These are phyloP conservation scores for Drosophila takahashii DNA, from an alignment of 1,140 invertebrate species.

Conservation along the genomic window DNA sequence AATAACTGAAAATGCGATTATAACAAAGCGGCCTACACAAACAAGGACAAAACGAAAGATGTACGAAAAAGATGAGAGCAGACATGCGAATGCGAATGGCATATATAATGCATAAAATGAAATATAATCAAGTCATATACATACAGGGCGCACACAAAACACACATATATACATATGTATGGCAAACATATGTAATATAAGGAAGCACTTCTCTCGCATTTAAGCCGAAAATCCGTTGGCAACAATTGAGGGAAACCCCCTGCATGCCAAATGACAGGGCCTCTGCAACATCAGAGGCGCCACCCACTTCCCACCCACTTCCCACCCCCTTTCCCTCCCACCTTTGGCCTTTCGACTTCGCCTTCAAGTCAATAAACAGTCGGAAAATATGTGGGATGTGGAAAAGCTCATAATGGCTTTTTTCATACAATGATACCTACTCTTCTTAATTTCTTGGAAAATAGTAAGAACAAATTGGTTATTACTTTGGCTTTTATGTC, in stretches of 20 bases:
- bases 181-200: background rate
- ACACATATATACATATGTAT: conserved; percentile 7
- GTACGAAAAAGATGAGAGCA: conserved; percentile 10
- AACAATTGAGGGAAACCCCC: conserved; percentile 38
- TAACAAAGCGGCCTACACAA: conserved; percentile 33
- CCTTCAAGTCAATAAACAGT: conserved; percentile 44
- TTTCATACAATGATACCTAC: no score
- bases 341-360: conserved; percentile 17
- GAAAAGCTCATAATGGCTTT: conserved; percentile 1
- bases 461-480: background rate
- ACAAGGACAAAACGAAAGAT: conserved; percentile 11
- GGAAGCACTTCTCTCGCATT: conserved; percentile 4
- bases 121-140: conserved; percentile 73
- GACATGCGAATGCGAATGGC: conserved; percentile 19
- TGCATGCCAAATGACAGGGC: conserved; percentile 42
- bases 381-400: background rate
- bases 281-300: background rate
- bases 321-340: background rate
- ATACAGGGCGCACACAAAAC: conserved; percentile 20
- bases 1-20: conserved; percentile 53
- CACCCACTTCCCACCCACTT: background rate
- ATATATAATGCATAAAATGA: conserved; percentile 64
- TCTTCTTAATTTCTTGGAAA: background rate
- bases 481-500: no score
- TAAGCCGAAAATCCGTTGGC: conserved; percentile 60